These are phyloP conservation scores for Homalodisca vitripennis DNA, from an alignment of 1,140 invertebrate species.

Conservation along the genomic window DNA sequence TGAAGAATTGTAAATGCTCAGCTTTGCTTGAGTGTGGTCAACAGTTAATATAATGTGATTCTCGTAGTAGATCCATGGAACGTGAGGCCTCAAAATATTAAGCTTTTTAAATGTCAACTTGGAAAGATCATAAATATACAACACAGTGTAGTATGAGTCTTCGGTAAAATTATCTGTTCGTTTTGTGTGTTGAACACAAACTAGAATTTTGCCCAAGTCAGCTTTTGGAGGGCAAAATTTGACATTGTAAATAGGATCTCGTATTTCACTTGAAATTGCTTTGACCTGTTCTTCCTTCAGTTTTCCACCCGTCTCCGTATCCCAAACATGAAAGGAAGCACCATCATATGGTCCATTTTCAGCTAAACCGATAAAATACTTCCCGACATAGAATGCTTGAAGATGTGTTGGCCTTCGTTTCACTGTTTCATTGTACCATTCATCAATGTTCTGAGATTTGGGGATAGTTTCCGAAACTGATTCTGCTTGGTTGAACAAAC, in stretches of 20 bases:
- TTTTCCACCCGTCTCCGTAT: neutral
- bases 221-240: constrained; percentile 6
- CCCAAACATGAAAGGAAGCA: constrained; percentile 9
- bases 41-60: neutral
- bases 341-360: constrained; percentile 4
- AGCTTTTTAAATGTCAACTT: neutral
- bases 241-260: constrained; percentile 6
- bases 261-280: neutral
- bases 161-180: neutral
- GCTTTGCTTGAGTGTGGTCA: neutral
- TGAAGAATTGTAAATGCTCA: neutral
- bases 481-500: constrained; percentile 15
- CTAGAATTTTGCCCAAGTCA: constrained; percentile 4
- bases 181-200: constrained; percentile 5
- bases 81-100: neutral
- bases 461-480: neutral
- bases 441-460: neutral
- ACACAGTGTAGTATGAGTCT: neutral
- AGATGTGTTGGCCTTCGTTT: constrained; percentile 5
- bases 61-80: constrained; percentile 15
- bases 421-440: constrained; percentile 5
- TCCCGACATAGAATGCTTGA: neutral
- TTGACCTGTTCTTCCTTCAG: constrained; percentile 8
- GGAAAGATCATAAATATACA: neutral
- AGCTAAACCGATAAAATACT: constrained; percentile 8